These are phyloP conservation scores for Scaptomyza polygonia DNA, from an alignment of 2,888 invertebrate genomes.

Conservation along the genomic window DNA sequence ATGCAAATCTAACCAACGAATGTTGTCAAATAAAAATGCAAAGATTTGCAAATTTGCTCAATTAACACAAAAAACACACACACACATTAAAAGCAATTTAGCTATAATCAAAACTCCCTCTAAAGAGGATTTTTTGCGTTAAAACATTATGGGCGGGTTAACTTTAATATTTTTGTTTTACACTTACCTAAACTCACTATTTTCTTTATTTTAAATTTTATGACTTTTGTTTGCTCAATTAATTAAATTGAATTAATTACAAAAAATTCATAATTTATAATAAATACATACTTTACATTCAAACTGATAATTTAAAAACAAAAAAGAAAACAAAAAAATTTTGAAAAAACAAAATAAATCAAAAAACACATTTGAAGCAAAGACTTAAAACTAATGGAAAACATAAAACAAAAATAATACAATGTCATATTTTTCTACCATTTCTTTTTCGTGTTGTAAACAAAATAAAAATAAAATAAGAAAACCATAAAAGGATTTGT, in stretches of 20 bases:
- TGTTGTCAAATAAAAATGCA: slow-evolving; percentile 34
- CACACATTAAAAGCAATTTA: slow-evolving; percentile 54
- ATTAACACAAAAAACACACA: slow-evolving; percentile 39
- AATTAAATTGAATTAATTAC: slow-evolving; percentile 12
- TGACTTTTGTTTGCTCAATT: slow-evolving; percentile 35
- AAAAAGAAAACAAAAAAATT: slow-evolving; percentile 13
- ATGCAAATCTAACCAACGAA: slow-evolving; percentile 55
- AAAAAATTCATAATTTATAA: slow-evolving; percentile 21
- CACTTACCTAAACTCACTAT: slow-evolving; percentile 20
- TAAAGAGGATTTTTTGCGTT: slow-evolving; percentile 12
- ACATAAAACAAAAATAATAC: slow-evolving; percentile 39
- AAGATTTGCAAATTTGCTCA: slow-evolving; percentile 56
- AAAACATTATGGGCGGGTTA: slow-evolving; percentile 27
- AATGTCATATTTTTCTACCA: slow-evolving; percentile 77
- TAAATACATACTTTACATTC: slow-evolving; percentile 36
- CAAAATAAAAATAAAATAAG: slow-evolving; percentile 36
- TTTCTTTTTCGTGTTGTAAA: slow-evolving; percentile 80
- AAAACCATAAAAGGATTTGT: slow-evolving; percentile 28
- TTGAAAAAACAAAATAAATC: slow-evolving; percentile 5
- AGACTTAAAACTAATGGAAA: slow-evolving; percentile 67
- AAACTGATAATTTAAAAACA: slow-evolving; percentile 22
- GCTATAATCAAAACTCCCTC: slow-evolving; percentile 56
- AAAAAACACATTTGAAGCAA: slow-evolving; percentile 51
- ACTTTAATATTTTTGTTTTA: slow-evolving; percentile 57
- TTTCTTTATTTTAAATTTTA: slow-evolving; percentile 19